A percentile compares a stretch with the other conserved stretches of the same genome.
Conservation (phyloP, 2,113 vertebrate species). For the Eira barbara region DNA sequence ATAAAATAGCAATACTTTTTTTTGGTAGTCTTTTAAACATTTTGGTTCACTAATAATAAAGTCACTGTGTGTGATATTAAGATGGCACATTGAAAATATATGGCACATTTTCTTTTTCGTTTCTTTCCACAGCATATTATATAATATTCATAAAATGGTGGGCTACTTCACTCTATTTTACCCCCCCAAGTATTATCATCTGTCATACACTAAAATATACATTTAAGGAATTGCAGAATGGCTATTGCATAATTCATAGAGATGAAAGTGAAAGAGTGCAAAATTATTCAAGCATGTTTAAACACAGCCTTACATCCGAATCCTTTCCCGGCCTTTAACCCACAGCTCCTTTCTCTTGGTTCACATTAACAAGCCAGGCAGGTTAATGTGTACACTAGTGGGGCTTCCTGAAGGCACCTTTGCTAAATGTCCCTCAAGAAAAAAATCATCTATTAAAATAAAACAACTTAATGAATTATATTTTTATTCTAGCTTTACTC, state of each 20-base stretch:
- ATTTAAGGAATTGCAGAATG: slow-evolving; percentile 38
- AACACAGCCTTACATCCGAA: slow-evolving; percentile 58
- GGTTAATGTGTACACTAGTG: neutral
- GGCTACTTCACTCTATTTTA: slow-evolving; percentile 53
- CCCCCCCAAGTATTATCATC: slow-evolving; percentile 32
- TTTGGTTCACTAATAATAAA: slow-evolving; percentile 73
- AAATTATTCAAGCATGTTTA: slow-evolving; percentile 73
- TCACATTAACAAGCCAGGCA: slow-evolving; percentile 56
- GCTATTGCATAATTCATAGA: slow-evolving; percentile 80
- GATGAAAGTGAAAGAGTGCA: slow-evolving; percentile 80
- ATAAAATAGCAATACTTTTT: slow-evolving; percentile 45
- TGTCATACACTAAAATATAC: slow-evolving; percentile 72
- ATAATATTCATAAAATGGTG: slow-evolving; percentile 62
- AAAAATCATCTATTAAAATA: slow-evolving; percentile 20
- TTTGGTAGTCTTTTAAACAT: slow-evolving; percentile 66
- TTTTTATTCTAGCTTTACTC: slow-evolving; percentile 25
- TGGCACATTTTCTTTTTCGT: slow-evolving; percentile 68
- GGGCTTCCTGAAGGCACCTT: slow-evolving; percentile 61
- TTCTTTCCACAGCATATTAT: slow-evolving; percentile 65
- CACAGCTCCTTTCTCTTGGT: slow-evolving; percentile 51
- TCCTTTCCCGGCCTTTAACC: slow-evolving; percentile 60
- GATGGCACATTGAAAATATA: slow-evolving; percentile 68
- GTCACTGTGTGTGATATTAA: slow-evolving; percentile 66
- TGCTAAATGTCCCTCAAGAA: slow-evolving; percentile 42
- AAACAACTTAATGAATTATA: slow-evolving; percentile 34